These are phyloP conservation scores for Caradrina kadenii DNA, from an alignment of 2,888 invertebrate species.

Conservation along the genomic window DNA sequence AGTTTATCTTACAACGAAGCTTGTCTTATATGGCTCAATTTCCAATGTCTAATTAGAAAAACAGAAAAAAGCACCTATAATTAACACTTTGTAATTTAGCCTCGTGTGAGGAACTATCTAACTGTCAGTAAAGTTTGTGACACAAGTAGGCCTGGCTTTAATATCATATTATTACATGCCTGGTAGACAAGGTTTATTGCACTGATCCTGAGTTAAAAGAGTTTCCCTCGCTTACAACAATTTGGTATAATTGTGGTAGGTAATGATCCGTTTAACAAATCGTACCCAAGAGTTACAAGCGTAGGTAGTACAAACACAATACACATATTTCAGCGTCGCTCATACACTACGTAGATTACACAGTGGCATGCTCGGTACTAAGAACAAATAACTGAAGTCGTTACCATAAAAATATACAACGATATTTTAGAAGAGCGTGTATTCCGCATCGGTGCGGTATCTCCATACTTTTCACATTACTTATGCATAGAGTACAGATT, in stretches of 20 bases:
- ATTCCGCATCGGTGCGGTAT: constrained; percentile 82
- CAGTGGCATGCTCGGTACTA: constrained; percentile 64
- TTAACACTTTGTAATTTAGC: no score
- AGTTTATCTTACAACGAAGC: no score
- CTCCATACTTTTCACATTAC: constrained; percentile 90
- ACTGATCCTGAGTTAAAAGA: constrained; percentile 6
- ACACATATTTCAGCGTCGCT: constrained; percentile 41
- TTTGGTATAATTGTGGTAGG: constrained; percentile 1
- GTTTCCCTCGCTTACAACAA: constrained; percentile 11
- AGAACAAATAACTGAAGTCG: constrained; percentile 84
- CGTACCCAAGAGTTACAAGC: constrained; percentile 19
- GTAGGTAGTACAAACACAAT: constrained; percentile 28
- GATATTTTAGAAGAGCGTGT: constrained; percentile 85
- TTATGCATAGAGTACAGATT: constrained; percentile 90
- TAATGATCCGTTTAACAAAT: constrained; percentile 47
- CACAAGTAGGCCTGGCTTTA: neutral
- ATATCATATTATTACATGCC: neutral
- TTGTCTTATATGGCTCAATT: no score
- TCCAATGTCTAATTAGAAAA: no score
- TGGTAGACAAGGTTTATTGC: constrained; percentile 8
- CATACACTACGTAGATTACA: constrained; percentile 47
- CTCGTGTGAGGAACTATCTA: no score
- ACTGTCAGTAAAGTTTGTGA: no score
- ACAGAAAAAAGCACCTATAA: no score
- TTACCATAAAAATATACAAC: constrained; percentile 86